Conservation (phyloP, 2,888 invertebrate genomes). For the Hyalella azteca region DNA sequence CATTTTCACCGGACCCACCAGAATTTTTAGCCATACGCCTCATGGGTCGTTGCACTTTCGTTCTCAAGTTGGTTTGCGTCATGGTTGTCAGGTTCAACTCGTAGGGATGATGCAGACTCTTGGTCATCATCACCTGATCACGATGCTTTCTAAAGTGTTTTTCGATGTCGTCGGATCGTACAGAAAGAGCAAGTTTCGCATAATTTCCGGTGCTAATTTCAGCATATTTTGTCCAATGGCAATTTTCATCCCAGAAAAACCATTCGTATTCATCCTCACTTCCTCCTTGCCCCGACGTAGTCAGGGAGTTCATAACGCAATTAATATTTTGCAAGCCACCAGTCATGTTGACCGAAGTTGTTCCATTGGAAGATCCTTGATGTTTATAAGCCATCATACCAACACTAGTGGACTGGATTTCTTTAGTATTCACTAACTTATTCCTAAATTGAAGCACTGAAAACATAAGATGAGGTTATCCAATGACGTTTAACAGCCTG, state of each 20-base stretch:
- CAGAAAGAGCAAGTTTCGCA: neutral
- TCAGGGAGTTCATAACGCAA: too few relatives aligned
- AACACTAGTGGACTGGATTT: too few relatives aligned
- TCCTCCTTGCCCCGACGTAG: neutral
- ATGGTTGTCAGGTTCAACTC: neutral
- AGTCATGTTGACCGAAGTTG: too few relatives aligned
- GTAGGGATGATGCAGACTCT: neutral
- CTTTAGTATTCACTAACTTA: too few relatives aligned
- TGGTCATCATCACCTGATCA: neutral
- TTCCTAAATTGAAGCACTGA: too few relatives aligned
- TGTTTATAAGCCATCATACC: too few relatives aligned
- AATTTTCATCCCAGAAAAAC: constrained; percentile 2
- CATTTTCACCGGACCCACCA: neutral
- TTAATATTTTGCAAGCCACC: too few relatives aligned
- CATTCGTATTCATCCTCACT: constrained; percentile 13
- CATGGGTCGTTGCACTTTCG: neutral
- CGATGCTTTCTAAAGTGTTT: neutral
- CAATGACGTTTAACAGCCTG: too few relatives aligned
- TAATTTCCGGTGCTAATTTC: neutral
- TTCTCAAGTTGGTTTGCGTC: constrained; percentile 7
- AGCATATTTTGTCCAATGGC: neutral
- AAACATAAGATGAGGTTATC: too few relatives aligned
- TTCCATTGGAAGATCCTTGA: too few relatives aligned
- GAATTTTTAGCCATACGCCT: neutral
- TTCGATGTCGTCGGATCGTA: neutral